Evolutionary conservation across 2,113 vertebrate species (phyloP).

Genomic region (Oreochromis aureus): DNA sequence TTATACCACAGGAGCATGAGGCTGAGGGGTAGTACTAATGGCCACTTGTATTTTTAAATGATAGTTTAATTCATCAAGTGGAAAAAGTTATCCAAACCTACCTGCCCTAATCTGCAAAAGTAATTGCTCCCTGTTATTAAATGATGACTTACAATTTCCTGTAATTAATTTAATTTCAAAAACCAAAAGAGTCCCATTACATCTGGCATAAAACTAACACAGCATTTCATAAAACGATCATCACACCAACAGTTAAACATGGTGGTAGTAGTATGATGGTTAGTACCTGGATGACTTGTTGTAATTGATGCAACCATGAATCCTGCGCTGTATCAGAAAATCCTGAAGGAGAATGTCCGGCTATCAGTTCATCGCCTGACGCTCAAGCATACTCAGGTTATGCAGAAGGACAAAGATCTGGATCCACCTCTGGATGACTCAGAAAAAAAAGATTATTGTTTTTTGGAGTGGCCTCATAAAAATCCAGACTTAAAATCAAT

Average conservation of each 20-base stretch:
- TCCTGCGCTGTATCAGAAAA: not conserved
- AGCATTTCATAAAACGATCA: not conserved
- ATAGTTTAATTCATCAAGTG: not conserved
- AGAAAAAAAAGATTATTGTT: fast-evolving
- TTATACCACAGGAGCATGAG: not conserved
- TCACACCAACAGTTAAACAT: not conserved
- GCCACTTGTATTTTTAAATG: not conserved
- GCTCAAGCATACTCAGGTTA: not conserved
- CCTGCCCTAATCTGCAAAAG: not conserved
- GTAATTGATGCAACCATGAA: not conserved
- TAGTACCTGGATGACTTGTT: not conserved
- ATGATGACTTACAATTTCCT: not conserved
- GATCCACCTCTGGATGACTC: not conserved
- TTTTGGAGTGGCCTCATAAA: not conserved
- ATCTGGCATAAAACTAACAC: not conserved
- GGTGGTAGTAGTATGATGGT: not conserved
- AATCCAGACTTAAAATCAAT: not conserved
- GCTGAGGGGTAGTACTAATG: not conserved
- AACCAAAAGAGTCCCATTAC: not conserved
- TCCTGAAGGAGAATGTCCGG: not conserved
- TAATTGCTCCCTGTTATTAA: not conserved
- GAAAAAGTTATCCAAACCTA: not conserved
- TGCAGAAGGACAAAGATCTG: not conserved
- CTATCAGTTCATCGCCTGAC: not conserved
- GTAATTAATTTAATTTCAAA: not conserved